These are phyloP conservation scores for Penaeus vannamei DNA, from an alignment of 1,140 invertebrate species.

Conservation along the genomic window DNA sequence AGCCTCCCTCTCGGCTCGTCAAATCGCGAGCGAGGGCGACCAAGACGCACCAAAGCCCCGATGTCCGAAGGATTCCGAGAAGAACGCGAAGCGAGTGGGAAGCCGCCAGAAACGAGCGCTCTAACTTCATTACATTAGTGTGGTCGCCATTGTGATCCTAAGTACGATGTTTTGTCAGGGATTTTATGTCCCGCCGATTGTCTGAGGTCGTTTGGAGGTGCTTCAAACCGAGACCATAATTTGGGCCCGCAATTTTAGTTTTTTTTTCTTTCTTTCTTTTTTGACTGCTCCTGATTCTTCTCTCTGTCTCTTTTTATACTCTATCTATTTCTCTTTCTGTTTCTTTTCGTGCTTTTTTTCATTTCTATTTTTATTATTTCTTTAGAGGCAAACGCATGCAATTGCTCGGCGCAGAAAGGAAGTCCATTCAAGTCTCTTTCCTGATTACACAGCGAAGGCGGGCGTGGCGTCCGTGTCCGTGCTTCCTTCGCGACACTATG, in stretches of 20 bases:
- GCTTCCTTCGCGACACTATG: too few relatives aligned
- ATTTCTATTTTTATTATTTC: neutral
- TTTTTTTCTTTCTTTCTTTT: neutral
- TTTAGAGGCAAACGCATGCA: slow-evolving; percentile 24
- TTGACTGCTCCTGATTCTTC: too few relatives aligned
- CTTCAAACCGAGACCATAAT: slow-evolving; percentile 16
- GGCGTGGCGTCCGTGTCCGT: too few relatives aligned
- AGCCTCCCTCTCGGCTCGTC: too few relatives aligned
- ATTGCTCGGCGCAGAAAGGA: neutral
- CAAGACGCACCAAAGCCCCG: neutral
- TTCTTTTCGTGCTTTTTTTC: too few relatives aligned
- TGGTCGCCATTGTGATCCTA: slow-evolving; percentile 21
- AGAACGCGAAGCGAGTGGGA: neutral
- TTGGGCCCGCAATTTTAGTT: neutral
- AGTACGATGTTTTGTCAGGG: slow-evolving; percentile 31
- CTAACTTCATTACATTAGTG: slow-evolving; percentile 35
- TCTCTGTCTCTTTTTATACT: too few relatives aligned
- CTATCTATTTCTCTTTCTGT: neutral
- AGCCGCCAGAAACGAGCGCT: slow-evolving; percentile 19
- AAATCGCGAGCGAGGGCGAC: neutral
- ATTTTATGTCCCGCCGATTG: slow-evolving; percentile 18
- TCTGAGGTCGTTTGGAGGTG: slow-evolving; percentile 23
- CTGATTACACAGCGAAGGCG: too few relatives aligned
- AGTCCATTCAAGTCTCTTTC: too few relatives aligned
- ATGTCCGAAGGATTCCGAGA: neutral